phyloP scores from a whole-genome alignment of 2,888 invertebrate genomes.

The Phaonia tiefii region DNA sequence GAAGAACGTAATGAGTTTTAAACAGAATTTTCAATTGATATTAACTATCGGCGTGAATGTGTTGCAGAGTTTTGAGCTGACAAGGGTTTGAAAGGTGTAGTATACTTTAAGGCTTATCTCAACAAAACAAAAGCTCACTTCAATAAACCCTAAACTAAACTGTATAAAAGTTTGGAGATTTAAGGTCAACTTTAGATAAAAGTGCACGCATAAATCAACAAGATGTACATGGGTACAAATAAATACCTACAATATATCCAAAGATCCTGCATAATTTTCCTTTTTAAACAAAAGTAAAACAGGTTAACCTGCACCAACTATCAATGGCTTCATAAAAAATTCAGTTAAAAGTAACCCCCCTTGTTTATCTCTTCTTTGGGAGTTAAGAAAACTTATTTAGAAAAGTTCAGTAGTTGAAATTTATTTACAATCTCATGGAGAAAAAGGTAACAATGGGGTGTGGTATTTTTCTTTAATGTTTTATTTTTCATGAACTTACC shows the following conservation, averaged over 20 bases:
- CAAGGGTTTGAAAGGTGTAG: background rate
- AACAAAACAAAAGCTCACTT: background rate
- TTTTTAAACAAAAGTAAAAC: background rate
- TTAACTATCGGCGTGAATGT: background rate
- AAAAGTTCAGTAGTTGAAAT: background rate
- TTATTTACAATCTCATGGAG: background rate
- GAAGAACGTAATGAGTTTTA: too few species aligned
- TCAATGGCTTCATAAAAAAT: conserved; percentile 17
- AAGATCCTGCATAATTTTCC: conserved; percentile 17
- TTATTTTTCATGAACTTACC: conserved; percentile 86
- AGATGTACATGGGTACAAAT: too few species aligned
- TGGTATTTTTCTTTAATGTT: background rate
- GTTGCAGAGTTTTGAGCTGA: background rate
- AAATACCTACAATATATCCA: too few species aligned
- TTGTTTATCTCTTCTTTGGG: background rate
- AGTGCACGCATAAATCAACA: conserved; percentile 1
- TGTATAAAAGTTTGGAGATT: background rate
- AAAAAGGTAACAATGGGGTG: background rate
- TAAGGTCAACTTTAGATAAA: background rate
- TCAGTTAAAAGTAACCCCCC: conserved; percentile 1
- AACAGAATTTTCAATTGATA: conserved; percentile 19
- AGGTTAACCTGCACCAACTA: background rate
- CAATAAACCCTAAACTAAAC: conserved; percentile 7
- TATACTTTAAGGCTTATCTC: background rate
- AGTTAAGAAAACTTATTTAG: background rate